phyloP scores from a whole-genome alignment of 2,113 vertebrate genomes.

The Carassius gibelio region DNA sequence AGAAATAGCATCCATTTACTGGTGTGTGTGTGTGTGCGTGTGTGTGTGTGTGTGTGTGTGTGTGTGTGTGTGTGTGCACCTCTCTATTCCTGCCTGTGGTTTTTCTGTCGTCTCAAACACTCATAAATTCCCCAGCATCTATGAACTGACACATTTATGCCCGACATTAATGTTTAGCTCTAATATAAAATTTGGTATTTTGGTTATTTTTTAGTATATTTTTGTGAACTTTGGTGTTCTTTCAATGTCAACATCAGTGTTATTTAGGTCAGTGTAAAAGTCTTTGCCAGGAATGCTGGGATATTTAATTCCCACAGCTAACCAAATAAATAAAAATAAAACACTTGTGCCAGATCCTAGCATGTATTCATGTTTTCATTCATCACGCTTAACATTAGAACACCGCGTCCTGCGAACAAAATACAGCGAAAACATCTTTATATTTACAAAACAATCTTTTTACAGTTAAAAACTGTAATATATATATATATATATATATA shows the following conservation, averaged over 20 bases:
- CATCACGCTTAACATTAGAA: neutral
- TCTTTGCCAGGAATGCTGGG: constrained; percentile 49
- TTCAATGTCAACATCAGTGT: constrained; percentile 53
- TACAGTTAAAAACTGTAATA: neutral
- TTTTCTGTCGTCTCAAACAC: constrained; percentile 49
- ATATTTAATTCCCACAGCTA: constrained; percentile 44
- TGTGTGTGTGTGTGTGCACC: neutral
- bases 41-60: neutral
- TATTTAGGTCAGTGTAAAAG: constrained; percentile 48
- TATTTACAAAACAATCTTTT: too few species aligned
- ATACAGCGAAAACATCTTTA: neutral
- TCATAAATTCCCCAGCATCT: constrained; percentile 56
- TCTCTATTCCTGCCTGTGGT: constrained; percentile 45
- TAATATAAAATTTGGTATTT: constrained; percentile 52
- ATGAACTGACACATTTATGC: constrained; percentile 58
- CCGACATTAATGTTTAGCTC: constrained; percentile 54
- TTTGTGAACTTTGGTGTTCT: constrained; percentile 53
- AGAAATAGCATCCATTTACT: neutral
- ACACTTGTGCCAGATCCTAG: neutral
- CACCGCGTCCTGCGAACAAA: neutral
- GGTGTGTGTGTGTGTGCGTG: neutral
- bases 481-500: too few species aligned
- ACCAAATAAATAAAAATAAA: constrained; percentile 49
- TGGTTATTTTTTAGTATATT: constrained; percentile 46
- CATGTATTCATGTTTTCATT: constrained; percentile 23